Conservation (phyloP, 2,888 invertebrate species). For the Gerris lacustris region DNA sequence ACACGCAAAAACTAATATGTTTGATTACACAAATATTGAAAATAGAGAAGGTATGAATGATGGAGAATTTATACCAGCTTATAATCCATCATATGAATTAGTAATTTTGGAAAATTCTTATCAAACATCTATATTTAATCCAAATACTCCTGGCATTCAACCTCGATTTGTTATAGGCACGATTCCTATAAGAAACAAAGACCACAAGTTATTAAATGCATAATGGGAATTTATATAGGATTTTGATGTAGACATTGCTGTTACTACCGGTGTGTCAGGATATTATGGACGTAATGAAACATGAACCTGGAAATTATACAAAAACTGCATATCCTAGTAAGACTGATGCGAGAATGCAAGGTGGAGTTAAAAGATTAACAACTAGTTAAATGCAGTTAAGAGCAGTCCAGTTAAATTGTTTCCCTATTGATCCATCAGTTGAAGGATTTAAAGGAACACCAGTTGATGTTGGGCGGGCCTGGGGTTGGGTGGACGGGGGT, state of each 20-base stretch:
- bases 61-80: not conserved
- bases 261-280: not conserved
- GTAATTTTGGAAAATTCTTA: not conserved
- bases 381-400: too few species aligned
- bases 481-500: too few species aligned
- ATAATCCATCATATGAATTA: not conserved
- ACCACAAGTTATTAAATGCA: not conserved
- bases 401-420: too few species aligned
- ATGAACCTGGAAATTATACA: not conserved
- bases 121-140: not conserved
- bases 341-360: not conserved
- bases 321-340: not conserved
- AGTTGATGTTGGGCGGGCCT: too few species aligned
- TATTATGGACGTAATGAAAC: not conserved
- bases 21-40: not conserved
- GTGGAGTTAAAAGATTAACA: not conserved
- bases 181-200: not conserved
- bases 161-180: not conserved
- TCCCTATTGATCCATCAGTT: too few species aligned
- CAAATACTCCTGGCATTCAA: not conserved
- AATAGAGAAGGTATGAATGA: not conserved
- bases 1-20: not conserved
- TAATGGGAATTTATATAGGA: not conserved
- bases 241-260: not conserved
- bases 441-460: too few species aligned